Conservation (phyloP, 2,113 vertebrate genomes). For the Cariama cristata region DNA sequence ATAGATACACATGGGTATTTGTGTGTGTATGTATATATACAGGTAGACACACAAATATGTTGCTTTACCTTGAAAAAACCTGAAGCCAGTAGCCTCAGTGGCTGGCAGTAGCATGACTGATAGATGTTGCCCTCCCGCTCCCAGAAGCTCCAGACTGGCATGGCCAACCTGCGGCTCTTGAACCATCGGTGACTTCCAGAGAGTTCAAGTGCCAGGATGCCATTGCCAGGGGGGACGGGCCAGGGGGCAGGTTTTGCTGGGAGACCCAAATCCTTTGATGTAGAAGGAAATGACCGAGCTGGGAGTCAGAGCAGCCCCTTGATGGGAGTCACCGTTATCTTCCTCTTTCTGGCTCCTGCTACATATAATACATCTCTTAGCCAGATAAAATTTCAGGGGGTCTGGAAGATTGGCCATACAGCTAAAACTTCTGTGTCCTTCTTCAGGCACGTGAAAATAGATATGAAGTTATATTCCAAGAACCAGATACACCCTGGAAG, state of each 20-base stretch:
- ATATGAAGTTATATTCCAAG: constrained; percentile 83
- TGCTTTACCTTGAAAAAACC: neutral
- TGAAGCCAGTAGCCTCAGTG: neutral
- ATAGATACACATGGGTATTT: neutral
- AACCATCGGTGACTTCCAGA: neutral
- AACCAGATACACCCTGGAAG: constrained; percentile 84
- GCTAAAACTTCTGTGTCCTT: constrained; percentile 58
- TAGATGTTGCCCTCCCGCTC: neutral
- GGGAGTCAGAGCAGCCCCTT: neutral
- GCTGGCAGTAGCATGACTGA: neutral
- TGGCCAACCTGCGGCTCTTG: neutral
- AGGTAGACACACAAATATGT: neutral
- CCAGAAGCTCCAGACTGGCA: neutral
- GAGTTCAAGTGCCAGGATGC: neutral
- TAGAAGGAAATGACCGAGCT: neutral
- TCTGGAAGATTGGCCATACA: neutral
- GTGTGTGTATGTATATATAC: neutral
- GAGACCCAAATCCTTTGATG: neutral
- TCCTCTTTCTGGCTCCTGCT: neutral
- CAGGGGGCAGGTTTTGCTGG: neutral
- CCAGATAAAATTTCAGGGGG: neutral
- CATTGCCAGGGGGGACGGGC: fast-evolving
- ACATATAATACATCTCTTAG: neutral
- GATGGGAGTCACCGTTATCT: neutral
- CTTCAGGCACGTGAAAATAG: constrained; percentile 80